Base-by-base conservation (phyloP, 2,888 invertebrate species). In the Hyposoter didymator region DNA sequence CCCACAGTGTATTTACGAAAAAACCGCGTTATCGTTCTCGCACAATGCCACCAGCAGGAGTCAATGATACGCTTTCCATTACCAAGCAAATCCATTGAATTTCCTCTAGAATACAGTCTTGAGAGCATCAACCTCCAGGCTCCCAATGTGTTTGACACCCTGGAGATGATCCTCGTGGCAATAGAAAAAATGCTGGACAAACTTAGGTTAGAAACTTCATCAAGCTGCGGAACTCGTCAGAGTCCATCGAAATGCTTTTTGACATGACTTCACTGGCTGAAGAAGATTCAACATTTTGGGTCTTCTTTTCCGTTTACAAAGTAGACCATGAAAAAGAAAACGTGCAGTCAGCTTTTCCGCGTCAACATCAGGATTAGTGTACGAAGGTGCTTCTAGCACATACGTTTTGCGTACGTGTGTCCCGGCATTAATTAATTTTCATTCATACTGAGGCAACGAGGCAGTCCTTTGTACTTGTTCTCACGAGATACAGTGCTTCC, bases 391-490 rank as follows among this genome's bases (percentile, higher is more conserved):
- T 73, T 78, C 49, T 39, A 55, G 32, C 14, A 47, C 47, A 14
- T 62, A 12, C 12, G 78, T 59, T 59, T 64, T 14, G 28, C 59
- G 39, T 79, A 73, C 62, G 62, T 59, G 49, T 39, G 55, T 22
- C 67, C 76, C 75, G 72, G 82, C 67, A 85, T 82, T 85, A 85
- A 85, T 85, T 85, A 82, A 82, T 85, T 74, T 67, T 74, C 66
- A 85, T 85, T 80, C 85, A 83, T 82, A 67, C n/a, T 70, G 52
- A 69, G 66, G 59, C 64, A 47, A 55, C 17, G 81, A 49, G 74
- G 28, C n/a, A 14, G 72, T 70, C 22, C 66, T 75, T 82, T 75
- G 69, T 79, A 76, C 72, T 82, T 85, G 72, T 67, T 67, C 52
- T 74, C 70, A 39, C 52, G 49, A 70, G 75, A 70, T 43, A 12